Conservation (phyloP, 2,797 vertebrate species). For the Cirrhinus molitorella region DNA sequence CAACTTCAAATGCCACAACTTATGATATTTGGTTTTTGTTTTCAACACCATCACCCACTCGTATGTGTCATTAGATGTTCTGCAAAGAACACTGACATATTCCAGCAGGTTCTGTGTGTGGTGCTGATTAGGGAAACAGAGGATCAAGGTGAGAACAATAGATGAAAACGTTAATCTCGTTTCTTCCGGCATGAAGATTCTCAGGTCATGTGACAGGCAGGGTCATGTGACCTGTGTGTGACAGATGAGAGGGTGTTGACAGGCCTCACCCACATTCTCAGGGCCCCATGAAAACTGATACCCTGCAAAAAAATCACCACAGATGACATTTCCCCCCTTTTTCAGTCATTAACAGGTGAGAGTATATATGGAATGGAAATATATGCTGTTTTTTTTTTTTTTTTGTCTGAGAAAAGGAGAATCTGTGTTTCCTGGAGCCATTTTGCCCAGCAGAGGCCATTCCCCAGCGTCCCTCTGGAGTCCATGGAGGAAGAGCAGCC, state of each 20-base stretch:
- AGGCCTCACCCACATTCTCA: constrained; percentile 63
- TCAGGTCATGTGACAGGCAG: constrained; percentile 64
- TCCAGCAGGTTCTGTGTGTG: background rate
- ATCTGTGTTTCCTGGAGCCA: constrained; percentile 75
- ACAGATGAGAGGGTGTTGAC: constrained; percentile 82
- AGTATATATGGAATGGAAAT: constrained; percentile 62
- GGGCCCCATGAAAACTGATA: constrained; percentile 75
- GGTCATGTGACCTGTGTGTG: constrained; percentile 75
- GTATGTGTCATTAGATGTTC: background rate
- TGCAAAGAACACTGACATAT: background rate
- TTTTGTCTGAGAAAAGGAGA: constrained; percentile 54
- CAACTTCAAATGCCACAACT: background rate
- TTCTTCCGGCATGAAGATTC: constrained; percentile 57
- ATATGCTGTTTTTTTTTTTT: constrained; percentile 55
- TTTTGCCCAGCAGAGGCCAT: constrained; percentile 77
- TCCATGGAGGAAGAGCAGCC: constrained; percentile 78
- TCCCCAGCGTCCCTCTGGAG: constrained; percentile 76
- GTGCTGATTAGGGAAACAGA: constrained; percentile 38
- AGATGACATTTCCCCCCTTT: constrained; percentile 53
- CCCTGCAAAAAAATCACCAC: constrained; percentile 74
- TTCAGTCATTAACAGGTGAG: constrained; percentile 66
- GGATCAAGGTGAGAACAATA: constrained; percentile 43
- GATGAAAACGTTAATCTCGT: constrained; percentile 52
- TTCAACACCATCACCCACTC: no score
- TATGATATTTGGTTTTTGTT: background rate